phyloP scores from a whole-genome alignment of 2,797 vertebrate species.

The Distichodus sexfasciatus region DNA sequence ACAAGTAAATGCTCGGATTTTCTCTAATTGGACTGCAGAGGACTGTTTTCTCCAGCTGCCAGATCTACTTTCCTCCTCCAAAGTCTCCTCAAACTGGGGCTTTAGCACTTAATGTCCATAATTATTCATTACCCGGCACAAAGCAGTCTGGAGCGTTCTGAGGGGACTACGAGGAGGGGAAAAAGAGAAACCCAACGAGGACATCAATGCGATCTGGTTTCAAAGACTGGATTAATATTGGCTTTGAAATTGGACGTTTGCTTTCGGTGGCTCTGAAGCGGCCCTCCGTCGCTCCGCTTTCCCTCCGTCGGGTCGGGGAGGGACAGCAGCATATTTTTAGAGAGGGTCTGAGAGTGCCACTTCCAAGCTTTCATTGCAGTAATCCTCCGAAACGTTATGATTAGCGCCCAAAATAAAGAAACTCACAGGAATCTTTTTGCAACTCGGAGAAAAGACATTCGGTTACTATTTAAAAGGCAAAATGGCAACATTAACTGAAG shows the following conservation, averaged over 20 bases:
- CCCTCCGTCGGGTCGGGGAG: conserved; percentile 22
- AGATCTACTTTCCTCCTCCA: conserved; percentile 2
- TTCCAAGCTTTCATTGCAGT: conserved; percentile 27
- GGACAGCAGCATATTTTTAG: conserved; percentile 52
- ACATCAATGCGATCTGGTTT: conserved; percentile 41
- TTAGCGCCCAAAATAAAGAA: conserved; percentile 13
- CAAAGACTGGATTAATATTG: conserved; percentile 48
- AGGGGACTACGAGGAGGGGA: conserved; percentile 27
- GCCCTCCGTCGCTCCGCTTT: conserved; percentile 26
- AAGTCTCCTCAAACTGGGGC: conserved; percentile 22
- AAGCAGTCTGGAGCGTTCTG: conserved; percentile 36
- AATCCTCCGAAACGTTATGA: conserved; percentile 22
- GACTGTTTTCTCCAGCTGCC: neutral
- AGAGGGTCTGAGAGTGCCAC: conserved; percentile 31
- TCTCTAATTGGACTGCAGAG: neutral
- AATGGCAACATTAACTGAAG: no score
- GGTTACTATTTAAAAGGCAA: no score
- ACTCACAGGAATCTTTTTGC: neutral
- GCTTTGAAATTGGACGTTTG: conserved; percentile 39
- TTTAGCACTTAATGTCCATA: conserved; percentile 25
- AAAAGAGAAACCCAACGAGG: conserved; percentile 18
- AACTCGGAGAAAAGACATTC: conserved; percentile 1
- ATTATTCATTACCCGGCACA: conserved; percentile 41
- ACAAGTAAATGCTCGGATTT: neutral
- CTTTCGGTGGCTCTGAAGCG: no score